Evolutionary conservation across 2,113 vertebrate genomes (phyloP), one percentile per base, ranked within the genome.

Genomic region (Petrocephalus microphthalmus): DNA sequence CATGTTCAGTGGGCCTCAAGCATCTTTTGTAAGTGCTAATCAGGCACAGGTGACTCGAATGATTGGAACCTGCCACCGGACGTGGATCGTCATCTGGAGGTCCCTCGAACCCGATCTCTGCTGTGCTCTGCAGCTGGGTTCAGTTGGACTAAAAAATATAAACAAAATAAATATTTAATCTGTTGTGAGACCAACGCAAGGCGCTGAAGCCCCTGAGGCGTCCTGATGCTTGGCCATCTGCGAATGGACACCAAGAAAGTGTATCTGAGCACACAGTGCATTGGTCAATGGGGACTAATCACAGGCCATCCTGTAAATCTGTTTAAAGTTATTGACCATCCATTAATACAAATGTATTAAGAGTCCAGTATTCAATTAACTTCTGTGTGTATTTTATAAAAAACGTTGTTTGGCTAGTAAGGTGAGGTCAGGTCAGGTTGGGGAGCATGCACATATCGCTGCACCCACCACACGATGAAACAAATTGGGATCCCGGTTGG

Each of bases 141-240:
- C 81, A 49, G 8, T 49, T 49, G 45, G 6, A 83, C 81, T 49
- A 13, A 83, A 49, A n/a, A 83, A 83, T 49, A 47, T 20, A 25
- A 83, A 49, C 22, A 83, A 49, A 11, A 83, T 83, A 83, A 83
- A 49, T 83, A 83, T 49, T 82, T 83, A 83, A 83, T 83, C 6
- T n/a, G 42, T 42, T 45, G 49, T 7, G 81, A 45, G 81, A 10
- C 19, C 37, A 8, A 7, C 7, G 42, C 5, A 22, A 42, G 19
- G 22, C 2, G 60, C 78, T 49, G 37, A 83, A 22, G 42, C 49
- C 81, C 37, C 81, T n/a, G 22, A 20, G 45, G 45, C 45, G 0
- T 7, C 7, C 8, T 49, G 45, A 82, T 49, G 20, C 78, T 10
- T 37, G 29, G 7, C 37, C 1, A 7, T 20, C 42, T 82, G 78